A percentile compares a stretch with the other conserved stretches of the same genome.
Evolutionary conservation across 2,888 invertebrate species (phyloP).

Genomic region (Neoascia interrupta): DNA sequence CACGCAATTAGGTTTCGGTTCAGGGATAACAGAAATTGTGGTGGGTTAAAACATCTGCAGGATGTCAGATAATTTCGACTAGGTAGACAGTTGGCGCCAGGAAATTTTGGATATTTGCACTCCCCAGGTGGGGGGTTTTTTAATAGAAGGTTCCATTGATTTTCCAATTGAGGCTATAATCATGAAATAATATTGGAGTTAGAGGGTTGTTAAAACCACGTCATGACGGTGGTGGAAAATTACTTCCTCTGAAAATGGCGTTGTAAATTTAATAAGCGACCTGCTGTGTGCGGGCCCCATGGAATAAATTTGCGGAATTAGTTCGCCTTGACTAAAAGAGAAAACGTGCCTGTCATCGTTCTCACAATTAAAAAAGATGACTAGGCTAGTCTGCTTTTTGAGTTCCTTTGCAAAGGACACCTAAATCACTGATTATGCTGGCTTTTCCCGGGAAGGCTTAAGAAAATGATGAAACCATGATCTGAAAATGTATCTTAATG

Average conservation of each 20-base stretch:
- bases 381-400: too few relatives aligned
- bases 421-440: too few relatives aligned
- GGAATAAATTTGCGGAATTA: too few relatives aligned
- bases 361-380: too few relatives aligned
- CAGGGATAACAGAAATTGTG: neutral
- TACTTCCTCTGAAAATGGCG: neutral
- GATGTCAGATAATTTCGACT: constrained; percentile 7
- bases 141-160: constrained; percentile 13
- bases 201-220: neutral
- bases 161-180: constrained; percentile 7
- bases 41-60: constrained; percentile 9
- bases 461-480: too few relatives aligned
- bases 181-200: constrained; percentile 10
- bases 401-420: too few relatives aligned
- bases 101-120: neutral
- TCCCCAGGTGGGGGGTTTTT: neutral
- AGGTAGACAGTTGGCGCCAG: constrained; percentile 16
- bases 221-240: constrained; percentile 1
- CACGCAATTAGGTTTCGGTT: constrained; percentile 30
- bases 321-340: too few relatives aligned
- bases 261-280: too few relatives aligned
- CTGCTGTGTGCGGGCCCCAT: too few relatives aligned
- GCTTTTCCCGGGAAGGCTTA: too few relatives aligned
- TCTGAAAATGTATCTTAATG: too few relatives aligned
- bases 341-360: too few relatives aligned